Evolutionary conservation across 2,888 invertebrate genomes (phyloP), one percentile per base, ranked within the genome.

Genomic region (Craniophora ligustri): DNA sequence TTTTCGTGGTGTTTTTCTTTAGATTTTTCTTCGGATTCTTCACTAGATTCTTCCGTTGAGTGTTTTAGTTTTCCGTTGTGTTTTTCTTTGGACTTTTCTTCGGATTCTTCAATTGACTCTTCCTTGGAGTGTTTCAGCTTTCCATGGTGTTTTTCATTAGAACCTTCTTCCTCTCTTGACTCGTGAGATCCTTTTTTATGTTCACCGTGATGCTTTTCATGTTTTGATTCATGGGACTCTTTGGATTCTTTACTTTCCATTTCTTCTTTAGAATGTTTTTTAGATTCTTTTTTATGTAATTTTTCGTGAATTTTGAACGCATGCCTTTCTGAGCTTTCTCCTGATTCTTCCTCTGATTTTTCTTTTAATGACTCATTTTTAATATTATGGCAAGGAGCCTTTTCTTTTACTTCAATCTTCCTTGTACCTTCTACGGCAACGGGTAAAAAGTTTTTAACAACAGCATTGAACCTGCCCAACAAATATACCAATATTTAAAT

Each of bases 361-460:
- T 76, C 67, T 57, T 75, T 81, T 1, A 88, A 39, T 16, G 85
- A 81, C 69, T 82, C 89, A 18, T 75, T 84, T 66, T 86, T 85
- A 0, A 58, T 62, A 31, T 85, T 86, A 15, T 67, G 71, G 39
- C 89, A 88, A 6, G 84, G 84, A 19, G 56, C 67, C 0, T 64
- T 62, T 26, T 41, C 51, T 23, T 56, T 53, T 7, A 30, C 26
- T 48, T 68, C 73, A 19, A 50, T 32, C 49, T 76, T 47, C 0
- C 0, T 56, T n/a, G 63, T 75, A 4, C 34, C 47, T 45, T 74
- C 73, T 7, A 56, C 58, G 10, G 44, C 28, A 4, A 42, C 56
- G 0, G 90, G 89, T 15, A 87, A 72, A 61, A 88, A 86, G 45
- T 84, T 87, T 72, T 84, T 89, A 2, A 92, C 89, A 0, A 92